phyloP scores from a whole-genome alignment of 2,113 vertebrate genomes.

The Oncorhynchus nerka region DNA sequence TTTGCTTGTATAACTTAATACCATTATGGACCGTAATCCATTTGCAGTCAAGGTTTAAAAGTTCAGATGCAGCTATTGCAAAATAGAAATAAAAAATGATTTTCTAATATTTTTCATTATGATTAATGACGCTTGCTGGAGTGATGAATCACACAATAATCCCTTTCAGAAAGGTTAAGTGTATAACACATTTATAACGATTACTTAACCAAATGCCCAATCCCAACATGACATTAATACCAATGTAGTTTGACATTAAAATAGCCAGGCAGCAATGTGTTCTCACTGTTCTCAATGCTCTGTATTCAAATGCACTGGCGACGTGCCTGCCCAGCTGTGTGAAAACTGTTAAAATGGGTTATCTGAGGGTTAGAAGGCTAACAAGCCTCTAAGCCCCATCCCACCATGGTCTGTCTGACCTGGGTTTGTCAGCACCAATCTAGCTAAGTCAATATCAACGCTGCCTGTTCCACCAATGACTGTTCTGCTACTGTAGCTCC shows the following conservation, averaged over 20 bases:
- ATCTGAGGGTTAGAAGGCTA: constrained; percentile 66
- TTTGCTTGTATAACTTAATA: background rate
- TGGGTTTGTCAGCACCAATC: constrained; percentile 66
- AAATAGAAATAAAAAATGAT: too few species aligned
- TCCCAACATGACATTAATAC: too few species aligned
- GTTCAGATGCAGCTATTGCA: background rate
- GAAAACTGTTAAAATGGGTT: constrained; percentile 67
- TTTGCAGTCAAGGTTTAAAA: background rate
- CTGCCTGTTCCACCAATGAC: constrained; percentile 32
- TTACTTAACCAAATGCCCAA: too few species aligned
- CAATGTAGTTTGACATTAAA: constrained; percentile 37
- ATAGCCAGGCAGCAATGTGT: constrained; percentile 1
- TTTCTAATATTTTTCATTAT: too few species aligned
- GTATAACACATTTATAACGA: too few species aligned
- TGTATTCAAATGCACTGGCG: constrained; percentile 35
- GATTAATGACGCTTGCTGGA: too few species aligned
- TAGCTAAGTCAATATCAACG: constrained; percentile 75
- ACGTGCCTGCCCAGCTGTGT: constrained; percentile 30
- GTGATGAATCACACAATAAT: too few species aligned
- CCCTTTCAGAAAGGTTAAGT: too few species aligned
- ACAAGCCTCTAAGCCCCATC: constrained; percentile 40
- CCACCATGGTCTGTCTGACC: constrained; percentile 57
- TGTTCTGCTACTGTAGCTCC: constrained; percentile 53
- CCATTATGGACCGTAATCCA: constrained; percentile 19
- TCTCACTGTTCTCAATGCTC: background rate